phyloP scores from a whole-genome alignment of 2,797 vertebrate genomes.

The Arnoldichthys spilopterus region DNA sequence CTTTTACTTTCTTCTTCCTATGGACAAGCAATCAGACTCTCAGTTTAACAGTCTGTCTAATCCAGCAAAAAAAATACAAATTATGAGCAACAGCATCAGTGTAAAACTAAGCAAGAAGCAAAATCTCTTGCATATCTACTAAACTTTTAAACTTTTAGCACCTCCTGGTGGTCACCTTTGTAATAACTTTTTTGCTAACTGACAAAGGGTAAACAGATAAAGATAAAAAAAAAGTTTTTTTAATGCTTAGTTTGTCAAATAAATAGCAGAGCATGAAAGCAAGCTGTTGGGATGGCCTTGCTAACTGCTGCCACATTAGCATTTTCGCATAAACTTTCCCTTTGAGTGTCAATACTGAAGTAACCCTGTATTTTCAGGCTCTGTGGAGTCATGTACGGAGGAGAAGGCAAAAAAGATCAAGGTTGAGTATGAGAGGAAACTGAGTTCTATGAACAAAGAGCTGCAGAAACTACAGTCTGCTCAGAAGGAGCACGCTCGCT shows the following conservation, averaged over 20 bases:
- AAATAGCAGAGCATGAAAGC: not conserved
- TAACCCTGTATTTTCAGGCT: slow-evolving; percentile 75
- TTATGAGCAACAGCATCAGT: not conserved
- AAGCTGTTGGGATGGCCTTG: not conserved
- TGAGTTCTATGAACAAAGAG: slow-evolving; percentile 96
- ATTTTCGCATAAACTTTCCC: not conserved
- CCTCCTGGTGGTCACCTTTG: not conserved
- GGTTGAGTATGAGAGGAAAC: slow-evolving; percentile 92
- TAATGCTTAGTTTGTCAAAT: not conserved
- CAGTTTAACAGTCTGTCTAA: not conserved
- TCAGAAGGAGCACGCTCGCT: slow-evolving; percentile 92
- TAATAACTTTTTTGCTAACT: not conserved
- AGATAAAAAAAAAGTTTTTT: too few species aligned
- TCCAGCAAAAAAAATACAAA: not conserved
- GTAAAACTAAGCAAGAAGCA: not conserved
- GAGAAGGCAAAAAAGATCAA: slow-evolving; percentile 96
- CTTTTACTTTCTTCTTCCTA: not conserved
- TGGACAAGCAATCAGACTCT: not conserved
- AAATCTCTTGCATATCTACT: not conserved
- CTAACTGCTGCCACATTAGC: not conserved
- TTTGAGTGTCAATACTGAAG: not conserved
- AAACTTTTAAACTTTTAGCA: not conserved
- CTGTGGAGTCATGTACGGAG: slow-evolving; percentile 91
- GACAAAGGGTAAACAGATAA: not conserved
- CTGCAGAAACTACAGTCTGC: slow-evolving; percentile 93